Evolutionary conservation across 2,888 invertebrate species (phyloP).

Genomic region (Protonemura montana): DNA sequence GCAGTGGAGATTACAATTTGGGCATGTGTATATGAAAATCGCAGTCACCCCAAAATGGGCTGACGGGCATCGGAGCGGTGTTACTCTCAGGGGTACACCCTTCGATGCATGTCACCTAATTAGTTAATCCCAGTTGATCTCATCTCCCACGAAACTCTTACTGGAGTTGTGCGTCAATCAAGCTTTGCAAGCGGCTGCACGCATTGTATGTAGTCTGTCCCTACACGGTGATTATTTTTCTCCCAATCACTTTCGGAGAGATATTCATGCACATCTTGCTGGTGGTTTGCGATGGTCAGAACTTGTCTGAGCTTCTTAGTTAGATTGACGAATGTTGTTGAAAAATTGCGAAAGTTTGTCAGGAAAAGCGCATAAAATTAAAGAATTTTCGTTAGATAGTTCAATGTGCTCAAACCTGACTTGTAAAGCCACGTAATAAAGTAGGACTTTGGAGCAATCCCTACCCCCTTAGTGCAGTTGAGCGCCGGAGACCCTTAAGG

Average conservation of each 20-base stretch:
- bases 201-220: background rate
- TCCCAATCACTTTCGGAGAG: background rate
- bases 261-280: background rate
- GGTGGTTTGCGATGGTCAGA: background rate
- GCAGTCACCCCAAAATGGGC: background rate
- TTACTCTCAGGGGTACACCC: background rate
- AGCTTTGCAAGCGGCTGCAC: background rate
- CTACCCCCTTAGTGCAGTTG: no score
- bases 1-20: background rate
- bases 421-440: no score
- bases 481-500: no score
- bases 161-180: background rate
- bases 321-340: background rate
- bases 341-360: background rate
- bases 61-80: background rate
- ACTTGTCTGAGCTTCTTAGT: background rate
- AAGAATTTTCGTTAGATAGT: background rate
- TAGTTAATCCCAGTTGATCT: constrained; percentile 13
- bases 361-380: background rate
- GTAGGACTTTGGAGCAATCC: no score
- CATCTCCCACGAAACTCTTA: background rate
- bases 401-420: background rate
- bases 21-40: background rate
- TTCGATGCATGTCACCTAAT: constrained; percentile 15
- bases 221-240: background rate